Evolutionary conservation across 2,113 vertebrate genomes (phyloP).

Genomic region (Smithornis capensis): DNA sequence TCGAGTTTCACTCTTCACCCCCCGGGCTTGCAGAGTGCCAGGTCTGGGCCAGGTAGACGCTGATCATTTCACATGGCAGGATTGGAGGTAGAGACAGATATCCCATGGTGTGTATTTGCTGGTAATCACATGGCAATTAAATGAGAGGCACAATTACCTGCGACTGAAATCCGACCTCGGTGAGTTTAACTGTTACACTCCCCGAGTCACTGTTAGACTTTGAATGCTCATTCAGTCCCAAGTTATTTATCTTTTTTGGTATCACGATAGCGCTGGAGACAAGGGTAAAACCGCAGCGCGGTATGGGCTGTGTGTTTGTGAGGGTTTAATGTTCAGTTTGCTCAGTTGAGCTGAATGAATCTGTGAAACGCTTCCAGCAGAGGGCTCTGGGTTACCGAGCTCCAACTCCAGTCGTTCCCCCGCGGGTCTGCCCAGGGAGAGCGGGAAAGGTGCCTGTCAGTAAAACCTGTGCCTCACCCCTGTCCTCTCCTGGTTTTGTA

Average conservation of each 20-base stretch:
- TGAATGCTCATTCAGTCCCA: background rate
- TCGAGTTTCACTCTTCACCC: background rate
- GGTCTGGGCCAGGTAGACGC: background rate
- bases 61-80: background rate
- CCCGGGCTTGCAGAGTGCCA: background rate
- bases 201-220: background rate
- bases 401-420: background rate
- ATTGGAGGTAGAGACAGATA: background rate
- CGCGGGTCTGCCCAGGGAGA: fast-evolving
- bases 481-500: slow-evolving; percentile 63
- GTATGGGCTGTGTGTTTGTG: background rate
- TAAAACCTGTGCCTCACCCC: background rate
- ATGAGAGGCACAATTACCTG: background rate
- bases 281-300: background rate
- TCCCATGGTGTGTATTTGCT: background rate
- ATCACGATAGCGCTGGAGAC: background rate
- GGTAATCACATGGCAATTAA: background rate
- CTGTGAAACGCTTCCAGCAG: slow-evolving; percentile 42
- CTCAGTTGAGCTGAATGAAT: background rate
- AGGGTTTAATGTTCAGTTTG: background rate
- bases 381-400: slow-evolving; percentile 46
- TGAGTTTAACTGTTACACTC: background rate
- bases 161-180: background rate
- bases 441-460: background rate
- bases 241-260: background rate